Evolutionary conservation across 2,888 invertebrate species (phyloP).

Genomic region (Ophion slaviceki): DNA sequence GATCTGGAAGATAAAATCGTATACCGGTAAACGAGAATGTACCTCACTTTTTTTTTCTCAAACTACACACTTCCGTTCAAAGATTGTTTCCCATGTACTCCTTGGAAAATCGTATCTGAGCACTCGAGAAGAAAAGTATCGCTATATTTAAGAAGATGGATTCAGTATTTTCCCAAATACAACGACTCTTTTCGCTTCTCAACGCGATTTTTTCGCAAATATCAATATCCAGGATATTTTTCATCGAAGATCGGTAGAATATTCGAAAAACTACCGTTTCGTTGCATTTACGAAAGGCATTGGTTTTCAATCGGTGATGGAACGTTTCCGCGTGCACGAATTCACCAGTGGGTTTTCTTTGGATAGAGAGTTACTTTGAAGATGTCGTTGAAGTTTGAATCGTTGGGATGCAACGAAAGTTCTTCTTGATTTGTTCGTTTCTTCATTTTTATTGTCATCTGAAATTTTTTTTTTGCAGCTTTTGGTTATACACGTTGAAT

Average conservation of each 20-base stretch:
- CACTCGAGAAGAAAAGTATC: neutral
- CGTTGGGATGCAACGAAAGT: too few relatives aligned
- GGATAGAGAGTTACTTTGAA: neutral
- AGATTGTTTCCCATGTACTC: conserved; percentile 8
- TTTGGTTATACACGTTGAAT: too few relatives aligned
- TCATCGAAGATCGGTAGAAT: neutral
- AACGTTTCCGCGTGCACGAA: too few relatives aligned
- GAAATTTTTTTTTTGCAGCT: too few relatives aligned
- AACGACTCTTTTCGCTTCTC: neutral
- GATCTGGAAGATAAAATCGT: conserved; percentile 52
- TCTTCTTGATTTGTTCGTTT: too few relatives aligned
- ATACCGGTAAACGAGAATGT: conserved; percentile 51
- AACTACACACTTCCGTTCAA: conserved; percentile 14
- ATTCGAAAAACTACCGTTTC: neutral
- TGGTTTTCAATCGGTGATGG: too few relatives aligned
- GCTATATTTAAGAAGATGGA: conserved; percentile 1
- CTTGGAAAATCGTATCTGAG: neutral
- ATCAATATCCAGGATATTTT: conserved; percentile 2
- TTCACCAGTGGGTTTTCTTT: neutral
- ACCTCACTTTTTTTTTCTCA: neutral
- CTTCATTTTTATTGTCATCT: too few relatives aligned
- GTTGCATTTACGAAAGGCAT: neutral
- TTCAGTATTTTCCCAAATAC: too few relatives aligned
- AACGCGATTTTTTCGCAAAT: neutral
- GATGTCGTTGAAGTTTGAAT: too few relatives aligned